Base-by-base conservation (phyloP, 2,888 invertebrate genomes). In the Lasioglossum calceatum region DNA sequence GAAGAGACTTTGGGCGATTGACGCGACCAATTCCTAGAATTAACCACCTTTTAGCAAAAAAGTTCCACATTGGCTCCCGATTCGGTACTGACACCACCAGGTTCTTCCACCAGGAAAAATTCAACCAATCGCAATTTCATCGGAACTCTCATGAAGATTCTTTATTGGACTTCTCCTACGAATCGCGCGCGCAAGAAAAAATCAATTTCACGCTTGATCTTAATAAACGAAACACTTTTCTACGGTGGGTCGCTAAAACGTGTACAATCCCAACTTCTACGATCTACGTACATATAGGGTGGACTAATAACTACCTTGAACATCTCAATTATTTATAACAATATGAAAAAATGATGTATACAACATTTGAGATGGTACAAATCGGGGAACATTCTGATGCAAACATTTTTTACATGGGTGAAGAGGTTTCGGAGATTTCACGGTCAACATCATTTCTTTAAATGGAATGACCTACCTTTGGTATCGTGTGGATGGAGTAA, bases 91-190 rank as follows among this genome's bases (percentile, higher is more conserved):
- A 42, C 39, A 70, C 39, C 39, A 8, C 23, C 14, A 14, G 14
- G 14, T 12, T 67, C 39, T 39, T 23, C 39, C 23, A 39, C 70
- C 70, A 42, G 12, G 70, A 42, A 70, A 70, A 70, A 70, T 70
- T 39, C 70, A 14, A 70, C 39, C 70, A 70, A 42, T 70, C 39
- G 70, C 70, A 70, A 70, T 70, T 70, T 70, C 70, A 70, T 70
- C 70, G 36, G 70, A 42, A n/a, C 39, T 23, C 23, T n/a, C 70
- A 4, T 10, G 54, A 70, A 70, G 39, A 70, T 39, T 70, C 39
- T 23, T 42, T n/a, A 70, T 42, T 12, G 12, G 39, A 23, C 70
- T n/a, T 23, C 27, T 27, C 27, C 10, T 4, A n/a, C n/a, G 70
- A 70, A 23, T 23, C 7, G 23, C 39, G 67, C 23, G 50, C 54